Evolutionary conservation across 2,888 invertebrate genomes (phyloP), one percentile per base, ranked within the genome.

Genomic region (Octonoba sinensis): DNA sequence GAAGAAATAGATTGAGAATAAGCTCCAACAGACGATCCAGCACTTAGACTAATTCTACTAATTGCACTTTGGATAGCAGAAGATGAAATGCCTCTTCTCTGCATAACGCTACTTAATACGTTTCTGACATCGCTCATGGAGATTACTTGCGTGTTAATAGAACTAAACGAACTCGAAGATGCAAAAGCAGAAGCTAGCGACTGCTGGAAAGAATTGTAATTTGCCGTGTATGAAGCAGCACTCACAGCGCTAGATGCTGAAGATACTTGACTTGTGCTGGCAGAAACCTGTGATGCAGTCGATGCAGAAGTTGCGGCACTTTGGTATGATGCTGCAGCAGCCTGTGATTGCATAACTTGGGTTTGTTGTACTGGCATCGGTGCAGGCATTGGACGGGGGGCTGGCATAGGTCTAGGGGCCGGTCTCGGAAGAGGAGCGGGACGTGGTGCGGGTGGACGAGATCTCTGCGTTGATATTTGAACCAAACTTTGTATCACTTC

Each of bases 1-100:
- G 20, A 24, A 13, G 66, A 66, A 20, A 66, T 66, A 15, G 66
- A 46, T 22, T 66, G 47, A 24, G 66, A n/a, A 47, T 66, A 49
- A 20, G 66, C 16, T 20, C 47, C 46, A 11, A 22, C 20, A n/a
- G 22, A 18, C 1, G 66, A 66, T 12, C 49, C 49, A 15, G 20
- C 18, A 16, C 27, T 27, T 6, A 27, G 27, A 27, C 6, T 27
- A 3, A 27, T 27, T 27, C 27, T 27, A 47, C 20, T 49, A 3
- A 66, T 12, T 1, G 47, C 22, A 22, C 20, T 66, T 20, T 49
- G 47, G 16, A 66, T 3, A 3, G 49, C 18, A 3, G 47, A 47
- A 49, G 24, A 15, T 3, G 66, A 66, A 18, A 66, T 4, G 3
- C 66, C 66, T 15, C 24, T 6, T 20, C 16, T 44, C 16, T 47